phyloP scores from a whole-genome alignment of 2,797 vertebrate genomes.

The Myotis pilosus region DNA sequence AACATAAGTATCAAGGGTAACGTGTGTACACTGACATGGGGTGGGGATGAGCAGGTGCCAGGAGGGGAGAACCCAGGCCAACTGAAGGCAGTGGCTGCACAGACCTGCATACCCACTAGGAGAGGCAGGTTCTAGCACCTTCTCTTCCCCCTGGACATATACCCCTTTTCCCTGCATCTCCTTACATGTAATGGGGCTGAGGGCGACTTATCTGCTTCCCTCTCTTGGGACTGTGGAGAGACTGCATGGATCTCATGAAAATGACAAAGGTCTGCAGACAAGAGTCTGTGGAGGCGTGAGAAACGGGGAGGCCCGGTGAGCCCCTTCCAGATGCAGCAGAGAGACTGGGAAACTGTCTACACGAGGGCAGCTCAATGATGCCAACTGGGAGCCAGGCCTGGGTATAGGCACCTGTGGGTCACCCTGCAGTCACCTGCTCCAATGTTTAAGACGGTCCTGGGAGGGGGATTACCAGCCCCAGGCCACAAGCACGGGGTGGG shows the following conservation, averaged over 20 bases:
- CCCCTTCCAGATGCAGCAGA: not conserved
- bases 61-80: rapidly evolving
- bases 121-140: not conserved
- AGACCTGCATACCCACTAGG: rapidly evolving
- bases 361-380: rapidly evolving
- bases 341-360: not conserved
- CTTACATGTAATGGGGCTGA: rapidly evolving
- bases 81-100: rapidly evolving
- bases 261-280: not conserved
- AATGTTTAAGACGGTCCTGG: not conserved
- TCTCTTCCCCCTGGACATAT: not conserved
- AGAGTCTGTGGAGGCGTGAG: rapidly evolving
- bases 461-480: rapidly evolving
- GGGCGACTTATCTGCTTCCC: no score
- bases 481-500: rapidly evolving
- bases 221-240: not conserved
- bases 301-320: not conserved
- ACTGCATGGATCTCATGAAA: not conserved
- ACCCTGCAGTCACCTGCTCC: rapidly evolving
- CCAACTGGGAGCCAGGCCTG: not conserved
- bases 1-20: rapidly evolving
- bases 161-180: not conserved
- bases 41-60: rapidly evolving
- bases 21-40: rapidly evolving
- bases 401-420: not conserved